phyloP scores from a whole-genome alignment of 53 echinoderm and acorn worm genomes.

The Paracentrotus lividus region DNA sequence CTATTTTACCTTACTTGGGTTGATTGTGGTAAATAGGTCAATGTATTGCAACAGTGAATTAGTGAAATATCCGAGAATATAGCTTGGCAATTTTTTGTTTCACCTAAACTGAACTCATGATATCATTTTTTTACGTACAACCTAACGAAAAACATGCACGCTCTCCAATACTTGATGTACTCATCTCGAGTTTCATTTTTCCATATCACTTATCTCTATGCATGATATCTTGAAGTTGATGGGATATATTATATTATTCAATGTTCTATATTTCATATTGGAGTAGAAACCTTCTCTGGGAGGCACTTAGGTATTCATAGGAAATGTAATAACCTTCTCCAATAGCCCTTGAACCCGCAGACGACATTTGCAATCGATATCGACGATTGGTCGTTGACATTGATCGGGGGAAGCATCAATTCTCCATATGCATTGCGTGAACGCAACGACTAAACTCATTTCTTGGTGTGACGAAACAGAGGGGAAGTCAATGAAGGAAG shows the following conservation, averaged over 20 bases:
- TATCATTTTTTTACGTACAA: too few species aligned
- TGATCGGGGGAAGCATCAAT: slow-evolving; percentile 7
- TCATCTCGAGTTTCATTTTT: too few species aligned
- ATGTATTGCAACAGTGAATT: too few species aligned
- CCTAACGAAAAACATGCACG: too few species aligned
- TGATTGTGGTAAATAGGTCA: too few species aligned
- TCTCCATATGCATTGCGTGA: not conserved
- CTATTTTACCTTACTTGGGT: too few species aligned
- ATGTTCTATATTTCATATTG: not conserved
- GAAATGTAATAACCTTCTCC: slow-evolving; percentile 29
- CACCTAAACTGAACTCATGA: too few species aligned
- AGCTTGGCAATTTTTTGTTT: too few species aligned
- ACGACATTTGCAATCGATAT: slow-evolving; percentile 22
- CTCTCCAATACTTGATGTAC: too few species aligned
- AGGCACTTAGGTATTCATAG: slow-evolving; percentile 24
- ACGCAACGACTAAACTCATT: not conserved
- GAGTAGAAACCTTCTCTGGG: not conserved
- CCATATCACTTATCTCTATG: not conserved
- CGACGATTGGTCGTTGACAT: slow-evolving; percentile 27
- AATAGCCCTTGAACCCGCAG: slow-evolving; percentile 14
- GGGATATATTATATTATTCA: not conserved
- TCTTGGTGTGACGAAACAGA: not conserved
- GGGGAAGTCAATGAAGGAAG: not conserved
- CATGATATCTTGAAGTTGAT: slow-evolving; percentile 17
- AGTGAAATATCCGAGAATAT: too few species aligned